Conservation (phyloP, 2,797 vertebrate species). For the Pangasius macronema region DNA sequence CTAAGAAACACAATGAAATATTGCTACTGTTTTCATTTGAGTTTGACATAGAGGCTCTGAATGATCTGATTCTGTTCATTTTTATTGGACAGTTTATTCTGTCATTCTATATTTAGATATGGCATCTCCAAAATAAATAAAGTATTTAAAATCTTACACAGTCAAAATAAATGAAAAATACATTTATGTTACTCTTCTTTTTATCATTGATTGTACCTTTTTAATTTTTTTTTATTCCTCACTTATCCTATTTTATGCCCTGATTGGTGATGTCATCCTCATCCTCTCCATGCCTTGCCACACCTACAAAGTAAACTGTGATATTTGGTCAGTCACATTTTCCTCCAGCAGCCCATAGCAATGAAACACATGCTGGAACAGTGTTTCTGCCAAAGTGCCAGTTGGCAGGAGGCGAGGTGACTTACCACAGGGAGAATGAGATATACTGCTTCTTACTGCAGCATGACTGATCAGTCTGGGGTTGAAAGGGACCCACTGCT, state of each 20-base stretch:
- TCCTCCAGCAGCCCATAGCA: not conserved
- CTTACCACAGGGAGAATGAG: not conserved
- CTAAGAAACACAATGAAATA: not conserved
- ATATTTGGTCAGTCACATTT: slow-evolving; percentile 11
- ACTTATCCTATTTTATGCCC: not conserved
- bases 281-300: not conserved
- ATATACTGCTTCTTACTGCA: not conserved
- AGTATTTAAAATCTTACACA: not conserved
- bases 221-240: not conserved
- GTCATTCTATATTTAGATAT: not conserved
- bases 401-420: not conserved
- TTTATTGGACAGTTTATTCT: not conserved
- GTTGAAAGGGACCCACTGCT: not conserved
- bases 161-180: not conserved
- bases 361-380: slow-evolving; percentile 1
- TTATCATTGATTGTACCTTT: not conserved
- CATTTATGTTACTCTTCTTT: not conserved
- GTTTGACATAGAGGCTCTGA: not conserved
- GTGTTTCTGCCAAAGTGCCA: slow-evolving; percentile 6
- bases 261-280: not conserved
- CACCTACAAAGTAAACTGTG: not conserved
- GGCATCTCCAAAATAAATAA: not conserved
- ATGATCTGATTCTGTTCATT: not conserved
- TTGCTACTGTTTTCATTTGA: not conserved
- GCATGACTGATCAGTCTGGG: not conserved